phyloP scores from a whole-genome alignment of 2,888 invertebrate genomes.

The Acanthococcus lagerstroemiae region DNA sequence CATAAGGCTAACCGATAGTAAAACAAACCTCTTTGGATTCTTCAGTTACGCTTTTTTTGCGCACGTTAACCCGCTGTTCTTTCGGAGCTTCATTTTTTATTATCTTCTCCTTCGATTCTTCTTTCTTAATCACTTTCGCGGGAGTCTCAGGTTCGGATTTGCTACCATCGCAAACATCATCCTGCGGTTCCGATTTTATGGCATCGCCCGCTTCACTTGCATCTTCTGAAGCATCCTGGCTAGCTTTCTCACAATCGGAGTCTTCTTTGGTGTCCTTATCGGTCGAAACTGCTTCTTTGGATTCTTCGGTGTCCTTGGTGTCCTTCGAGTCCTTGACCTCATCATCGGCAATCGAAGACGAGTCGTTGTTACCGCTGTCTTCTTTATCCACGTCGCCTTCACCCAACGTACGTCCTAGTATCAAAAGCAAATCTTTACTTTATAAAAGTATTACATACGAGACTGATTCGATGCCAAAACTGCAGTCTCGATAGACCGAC shows the following conservation, averaged over 20 bases:
- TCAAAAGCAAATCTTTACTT: slow-evolving; percentile 30
- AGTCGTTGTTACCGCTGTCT: slow-evolving; percentile 14
- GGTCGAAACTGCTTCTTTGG: slow-evolving; percentile 20
- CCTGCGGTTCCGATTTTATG: background rate
- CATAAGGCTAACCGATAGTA: background rate
- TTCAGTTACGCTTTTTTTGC: slow-evolving; percentile 25
- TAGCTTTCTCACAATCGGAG: background rate
- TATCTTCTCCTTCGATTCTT: background rate
- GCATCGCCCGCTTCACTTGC: background rate
- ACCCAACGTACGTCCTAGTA: slow-evolving; percentile 27
- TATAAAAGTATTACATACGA: slow-evolving; percentile 16
- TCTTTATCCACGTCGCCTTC: slow-evolving; percentile 27
- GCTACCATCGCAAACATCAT: background rate
- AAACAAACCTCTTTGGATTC: slow-evolving; percentile 29
- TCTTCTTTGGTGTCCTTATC: slow-evolving; percentile 16
- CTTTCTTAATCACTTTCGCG: background rate
- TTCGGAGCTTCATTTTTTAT: slow-evolving; percentile 15
- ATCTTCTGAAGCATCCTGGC: background rate
- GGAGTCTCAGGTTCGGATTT: background rate
- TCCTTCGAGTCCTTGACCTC: slow-evolving; percentile 1
- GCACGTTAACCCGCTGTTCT: slow-evolving; percentile 23
- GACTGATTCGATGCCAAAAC: background rate
- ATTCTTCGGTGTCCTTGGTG: slow-evolving; percentile 4
- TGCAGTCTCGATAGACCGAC: slow-evolving; percentile 1
- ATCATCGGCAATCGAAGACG: background rate